These are phyloP conservation scores for Pseudomyrmex pallidus DNA, from an alignment of 1,140 invertebrate species.

Conservation along the genomic window DNA sequence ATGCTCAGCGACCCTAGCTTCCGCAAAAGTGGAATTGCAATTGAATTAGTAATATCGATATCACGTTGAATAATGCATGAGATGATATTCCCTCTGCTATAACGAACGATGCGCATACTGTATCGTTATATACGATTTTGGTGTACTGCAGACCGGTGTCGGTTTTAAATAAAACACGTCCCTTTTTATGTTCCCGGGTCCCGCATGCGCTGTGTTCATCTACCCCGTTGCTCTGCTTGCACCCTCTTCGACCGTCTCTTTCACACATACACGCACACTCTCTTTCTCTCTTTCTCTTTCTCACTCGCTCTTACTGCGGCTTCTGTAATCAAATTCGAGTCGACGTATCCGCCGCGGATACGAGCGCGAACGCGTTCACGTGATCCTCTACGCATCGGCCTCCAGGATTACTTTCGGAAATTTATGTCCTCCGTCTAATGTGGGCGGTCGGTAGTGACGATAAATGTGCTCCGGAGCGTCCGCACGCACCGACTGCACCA, in stretches of 20 bases:
- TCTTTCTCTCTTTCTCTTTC: not conserved
- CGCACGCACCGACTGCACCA: conserved; percentile 31
- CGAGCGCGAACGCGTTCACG: conserved; percentile 14
- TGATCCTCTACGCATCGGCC: conserved; percentile 20
- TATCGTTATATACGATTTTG: conserved; percentile 46
- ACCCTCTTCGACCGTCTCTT: conserved; percentile 19
- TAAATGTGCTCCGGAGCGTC: conserved; percentile 34
- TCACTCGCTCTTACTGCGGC: not conserved
- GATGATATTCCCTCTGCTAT: conserved; percentile 61
- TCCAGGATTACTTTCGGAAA: conserved; percentile 58
- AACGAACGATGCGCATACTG: conserved; percentile 43
- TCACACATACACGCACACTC: not conserved
- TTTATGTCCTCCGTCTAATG: conserved; percentile 64
- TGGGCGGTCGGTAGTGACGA: conserved; percentile 54
- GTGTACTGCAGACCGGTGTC: conserved; percentile 28
- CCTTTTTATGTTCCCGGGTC: conserved; percentile 47
- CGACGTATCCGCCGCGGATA: conserved; percentile 59
- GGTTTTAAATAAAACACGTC: conserved; percentile 61
- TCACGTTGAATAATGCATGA: conserved; percentile 71
- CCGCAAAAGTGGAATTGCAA: conserved; percentile 67
- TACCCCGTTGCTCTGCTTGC: conserved; percentile 32
- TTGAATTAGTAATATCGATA: conserved; percentile 71
- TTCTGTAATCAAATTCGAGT: conserved; percentile 68
- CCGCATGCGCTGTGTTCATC: not conserved
- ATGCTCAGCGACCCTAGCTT: conserved; percentile 44